Evolutionary conservation across 2,797 vertebrate genomes (phyloP), one percentile per base, ranked within the genome.

Genomic region (Holocentrus rufus): DNA sequence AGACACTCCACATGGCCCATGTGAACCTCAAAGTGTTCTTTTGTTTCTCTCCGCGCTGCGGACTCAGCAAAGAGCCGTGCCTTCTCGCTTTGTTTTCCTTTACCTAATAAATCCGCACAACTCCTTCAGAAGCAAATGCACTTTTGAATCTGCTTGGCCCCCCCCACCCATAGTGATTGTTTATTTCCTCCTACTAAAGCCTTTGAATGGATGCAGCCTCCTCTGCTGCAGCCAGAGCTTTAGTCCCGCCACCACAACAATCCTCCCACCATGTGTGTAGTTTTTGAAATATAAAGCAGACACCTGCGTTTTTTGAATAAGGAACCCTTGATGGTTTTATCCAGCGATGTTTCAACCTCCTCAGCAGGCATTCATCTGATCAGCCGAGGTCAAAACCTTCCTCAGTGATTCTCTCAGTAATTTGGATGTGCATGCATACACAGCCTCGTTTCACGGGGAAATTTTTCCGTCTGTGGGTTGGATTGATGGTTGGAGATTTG

Each of bases 1-100:
- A 78, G 52, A 66, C 56, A 11, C 65, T 77, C 80, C 67, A 67
- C 75, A 47, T 68, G 8, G 4, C 61, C 39, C 34, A 34, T 13
- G 10, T 31, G 13, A 56, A 65, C 55, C 80, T 87, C 69, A 59
- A 65, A 80, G 77, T 68, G 25, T 47, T 73, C 54, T 57, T 72
- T 59, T 61, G 78, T 80, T 84, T 86, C 65, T 34, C 67, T 73
- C 30, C 17, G 44, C 25, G 73, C 76, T 84, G 78, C 79, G 18
- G 42, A 77, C 70, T 89, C 85, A 83, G 82, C 85, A 76, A 49
- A 80, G 79, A 70, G 56, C 49, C 17, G 53, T 15, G 62, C 65
- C 42, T 50, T 49, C 14, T 49, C 52, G 30, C n/a, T 9, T 58
- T 54, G 36, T 71, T 50, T 82, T 54, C 25, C 65, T 75, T 77